Evolutionary conservation across 37 sponge, comb jelly and placozoan species (phyloP), one percentile per base, ranked within the genome.

Genomic region (Diacarnus erythraeanus): DNA sequence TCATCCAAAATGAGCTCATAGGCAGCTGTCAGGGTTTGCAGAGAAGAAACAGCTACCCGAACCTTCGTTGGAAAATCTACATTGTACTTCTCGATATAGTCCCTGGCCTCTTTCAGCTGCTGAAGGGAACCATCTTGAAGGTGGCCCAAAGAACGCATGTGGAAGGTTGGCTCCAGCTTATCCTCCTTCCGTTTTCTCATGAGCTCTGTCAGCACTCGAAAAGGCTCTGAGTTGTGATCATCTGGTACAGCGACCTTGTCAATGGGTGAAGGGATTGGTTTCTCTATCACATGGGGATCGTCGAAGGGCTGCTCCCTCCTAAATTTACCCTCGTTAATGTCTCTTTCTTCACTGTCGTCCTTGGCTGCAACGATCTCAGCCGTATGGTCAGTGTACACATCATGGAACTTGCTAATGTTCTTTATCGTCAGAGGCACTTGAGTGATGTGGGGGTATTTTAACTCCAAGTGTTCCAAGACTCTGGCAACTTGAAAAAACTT

Each of bases 401-500:
- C 59, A 18, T 71, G 78, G 54, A 84, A 71, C 35, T 70, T 51
- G n/a, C 51, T 61, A 36, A 57, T 41, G 26, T 77, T 63, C n/a
- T 42, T 77, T 51, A 84, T 51, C 15, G 64, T 77, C 59, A 84
- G 78, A 0, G 64, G 64, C 63, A 71, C 78, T 26, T 47, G 44
- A 17, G 72, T 36, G 9, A 77, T 38, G 37, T 79, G 75, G 35
- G 84, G 89, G 54, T 29, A 51, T 34, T 26, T 23, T 2, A 25
- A 27, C 42, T 89, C 83, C 39, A 83, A 44, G 44, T 59, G 33
- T 51, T 65, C 33, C 17, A 89, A 42, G 2, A 89, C 59, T 9
- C 58, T 38, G 2, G 67, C 79, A 22, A 73, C 69, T 57, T 89
- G 51, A 6, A 4, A 34, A 27, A 42, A 36, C n/a, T 69, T 67